These are phyloP conservation scores for Galeopsomyia nigrocyanea DNA, from an alignment of 2,888 invertebrate species.

Conservation along the genomic window DNA sequence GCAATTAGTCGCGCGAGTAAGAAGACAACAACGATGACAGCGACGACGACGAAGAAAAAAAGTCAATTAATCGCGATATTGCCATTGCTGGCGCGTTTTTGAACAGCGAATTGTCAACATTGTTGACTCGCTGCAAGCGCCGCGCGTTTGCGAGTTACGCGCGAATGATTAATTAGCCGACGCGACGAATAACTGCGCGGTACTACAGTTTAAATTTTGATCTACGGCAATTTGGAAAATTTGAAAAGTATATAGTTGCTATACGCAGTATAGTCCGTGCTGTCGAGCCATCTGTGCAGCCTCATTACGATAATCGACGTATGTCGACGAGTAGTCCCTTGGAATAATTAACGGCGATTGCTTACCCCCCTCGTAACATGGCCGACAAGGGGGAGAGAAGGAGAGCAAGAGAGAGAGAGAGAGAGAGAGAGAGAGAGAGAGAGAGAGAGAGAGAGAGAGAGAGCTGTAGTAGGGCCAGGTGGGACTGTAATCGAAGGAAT, in stretches of 20 bases:
- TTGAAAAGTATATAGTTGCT: too few species aligned
- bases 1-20: conserved; percentile 27
- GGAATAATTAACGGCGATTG: conserved; percentile 41
- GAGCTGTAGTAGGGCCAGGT: conserved; percentile 17
- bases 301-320: conserved; percentile 43
- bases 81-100: conserved; percentile 12
- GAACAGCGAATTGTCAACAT: neutral
- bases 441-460: conserved; percentile 43
- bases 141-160: conserved; percentile 23
- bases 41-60: conserved; percentile 29
- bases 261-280: too few species aligned
- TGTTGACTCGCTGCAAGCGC: conserved; percentile 4
- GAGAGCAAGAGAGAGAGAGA: conserved; percentile 37
- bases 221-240: too few species aligned
- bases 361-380: neutral
- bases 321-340: conserved; percentile 12
- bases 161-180: conserved; percentile 18
- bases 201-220: neutral
- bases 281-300: conserved; percentile 24
- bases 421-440: conserved; percentile 42
- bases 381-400: too few species aligned
- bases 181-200: neutral
- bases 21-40: neutral
- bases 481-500: conserved; percentile 49
- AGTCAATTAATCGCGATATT: conserved; percentile 32